These are phyloP conservation scores for Diarsia rubi DNA, from an alignment of 2,888 invertebrate species.

Conservation along the genomic window DNA sequence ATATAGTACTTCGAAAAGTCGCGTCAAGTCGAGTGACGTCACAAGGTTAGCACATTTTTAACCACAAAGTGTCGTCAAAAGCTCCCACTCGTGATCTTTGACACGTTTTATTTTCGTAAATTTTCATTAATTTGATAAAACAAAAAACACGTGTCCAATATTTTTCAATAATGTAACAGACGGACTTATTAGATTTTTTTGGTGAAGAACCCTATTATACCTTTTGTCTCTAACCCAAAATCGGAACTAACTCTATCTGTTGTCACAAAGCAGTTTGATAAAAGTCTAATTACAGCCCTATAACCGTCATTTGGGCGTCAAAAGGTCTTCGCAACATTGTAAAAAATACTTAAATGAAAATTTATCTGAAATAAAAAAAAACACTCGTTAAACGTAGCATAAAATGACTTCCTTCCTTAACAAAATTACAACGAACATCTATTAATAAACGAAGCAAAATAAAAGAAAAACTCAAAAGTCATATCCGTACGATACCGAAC, in stretches of 20 bases:
- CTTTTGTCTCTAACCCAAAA: too few species aligned
- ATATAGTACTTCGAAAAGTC: too few species aligned
- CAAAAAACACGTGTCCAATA: too few species aligned
- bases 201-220: too few species aligned
- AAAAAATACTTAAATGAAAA: not conserved
- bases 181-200: too few species aligned
- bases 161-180: too few species aligned
- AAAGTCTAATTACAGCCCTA: not conserved
- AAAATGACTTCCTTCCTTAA: constrained; percentile 27
- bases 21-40: too few species aligned
- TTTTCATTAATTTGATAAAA: too few species aligned
- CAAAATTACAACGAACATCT: constrained; percentile 16
- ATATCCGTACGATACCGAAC: constrained; percentile 29
- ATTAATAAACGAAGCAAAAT: constrained; percentile 20
- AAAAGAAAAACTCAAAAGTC: constrained; percentile 11
- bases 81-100: too few species aligned
- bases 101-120: too few species aligned
- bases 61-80: too few species aligned
- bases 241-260: not conserved
- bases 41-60: too few species aligned
- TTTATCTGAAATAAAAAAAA: not conserved
- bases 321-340: not conserved
- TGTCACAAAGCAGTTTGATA: not conserved
- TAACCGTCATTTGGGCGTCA: not conserved
- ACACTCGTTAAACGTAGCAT: not conserved